Evolutionary conservation across 2,888 invertebrate species (phyloP), one percentile per base, ranked within the genome.

Genomic region (Cotesia congregata): DNA sequence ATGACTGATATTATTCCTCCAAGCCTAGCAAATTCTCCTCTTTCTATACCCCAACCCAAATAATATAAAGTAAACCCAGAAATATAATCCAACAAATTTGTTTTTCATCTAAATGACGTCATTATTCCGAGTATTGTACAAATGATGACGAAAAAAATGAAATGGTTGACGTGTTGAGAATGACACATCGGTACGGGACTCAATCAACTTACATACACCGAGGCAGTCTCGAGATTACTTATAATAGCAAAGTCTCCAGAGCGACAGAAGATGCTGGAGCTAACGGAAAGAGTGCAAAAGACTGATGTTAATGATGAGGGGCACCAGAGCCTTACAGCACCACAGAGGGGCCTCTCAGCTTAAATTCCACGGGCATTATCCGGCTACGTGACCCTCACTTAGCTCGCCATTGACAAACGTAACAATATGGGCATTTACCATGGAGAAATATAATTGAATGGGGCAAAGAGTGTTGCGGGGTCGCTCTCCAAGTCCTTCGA

Each of bases 351-450:
- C 50, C 62, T 38, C 38, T 77, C 68, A 76, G 78, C 79, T 80
- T 82, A 83, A 86, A 85, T 87, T 87, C 84, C 82, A 82, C 80
- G 82, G 84, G 85, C 82, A 86, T 86, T 88, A 86, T 86, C 83
- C 84, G 80, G 83, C 84, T 84, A 85, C 83, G 87, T 84, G 88
- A 88, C 87, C 88, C 89, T 89, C 86, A 85, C 87, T 88, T 88
- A 87, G 85, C 85, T 85, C 84, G 81, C 86, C 87, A 88, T 89
- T 89, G 89, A 89, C 87, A 87, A 88, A 88, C 85, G 87, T 86
- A 89, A 89, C 89, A 89, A 89, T 89, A 89, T 88, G 87, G 87
- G 88, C 87, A 89, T 89, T 89, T 89, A 88, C 88, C 86, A 84
- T 84, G 88, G 85, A 85, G 86, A 86, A 87, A 87, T 88, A 88